Evolutionary conservation across 2,888 invertebrate genomes (phyloP), one percentile per base, ranked within the genome.

Genomic region (Ischnura elegans): DNA sequence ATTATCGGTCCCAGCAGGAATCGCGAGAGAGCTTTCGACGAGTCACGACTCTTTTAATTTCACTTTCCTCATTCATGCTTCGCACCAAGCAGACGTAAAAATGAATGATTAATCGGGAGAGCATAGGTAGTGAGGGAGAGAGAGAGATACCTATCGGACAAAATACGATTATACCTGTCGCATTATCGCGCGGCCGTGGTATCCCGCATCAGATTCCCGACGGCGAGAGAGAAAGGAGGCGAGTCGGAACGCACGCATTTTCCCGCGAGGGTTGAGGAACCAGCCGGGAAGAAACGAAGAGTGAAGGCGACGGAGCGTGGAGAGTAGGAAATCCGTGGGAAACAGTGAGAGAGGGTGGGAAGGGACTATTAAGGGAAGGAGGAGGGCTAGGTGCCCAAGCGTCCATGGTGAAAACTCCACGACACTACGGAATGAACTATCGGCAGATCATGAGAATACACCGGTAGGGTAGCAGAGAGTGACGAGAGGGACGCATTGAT

Each of bases 231-330:
- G 86, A 45, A 43, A 45, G 13, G 86, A 43, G 16, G 25, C 13
- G 66, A 76, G 76, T 13, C 76, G 76, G 76, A 76, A 36, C 76
- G 76, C 76, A 76, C 76, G 76, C 76, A 76, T 76, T 10, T 76
- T 76, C 76, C 76, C 76, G 36, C 10, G 29, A 19, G 76, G 36
- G 76, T 36, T 29, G 36, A 76, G 76, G 25, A 76, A 29, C 76
- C 29, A 29, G 76, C 29, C 8, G 8, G 76, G 36, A 25, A 61
- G 76, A 76, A 36, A 76, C 29, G 76, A 36, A 76, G 76, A 76
- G 76, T 76, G 76, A 76, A 76, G 76, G 29, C 76, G 76, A 76
- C 76, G 76, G 76, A 76, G 36, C 76, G 76, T 36, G 36, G 76
- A 29, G 76, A 25, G 25, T 29, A 25, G 36, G 61, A 13, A 21